Base-by-base conservation (phyloP, 2,888 invertebrate species). In the Pristionchus entomophagus region DNA sequence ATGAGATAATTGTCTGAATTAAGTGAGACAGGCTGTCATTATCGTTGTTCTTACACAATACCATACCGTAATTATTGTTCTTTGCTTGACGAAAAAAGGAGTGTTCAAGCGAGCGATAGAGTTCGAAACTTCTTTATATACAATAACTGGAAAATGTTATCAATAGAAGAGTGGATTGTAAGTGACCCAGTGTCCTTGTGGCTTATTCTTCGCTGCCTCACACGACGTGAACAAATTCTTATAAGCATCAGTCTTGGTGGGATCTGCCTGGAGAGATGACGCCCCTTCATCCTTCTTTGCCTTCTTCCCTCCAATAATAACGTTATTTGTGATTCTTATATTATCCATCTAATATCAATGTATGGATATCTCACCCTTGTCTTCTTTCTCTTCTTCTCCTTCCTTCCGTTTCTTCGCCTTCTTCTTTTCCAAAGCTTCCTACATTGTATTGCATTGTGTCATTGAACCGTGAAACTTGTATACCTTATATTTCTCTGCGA, bases 191-290 rank as follows among this genome's bases (percentile, higher is more conserved):
- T 99, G 98, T 2, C 97, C 97, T 91, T 96, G 96, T 73, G 96
- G 95, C 94, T 98, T 97, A 84, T 96, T 96, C 91, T 96, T 95
- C 86, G 98, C 98, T 85, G 95, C 96, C 92, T 96, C 95, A 93
- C 97, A 97, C 14, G 96, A 96, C 0, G 98, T 99, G 93, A 99
- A 99, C 84, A 99, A 94, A 2, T 98, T 98, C 94, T 99, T 99
- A 93, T 96, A 97, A 0, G 97, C 97, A 94, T 97, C 96, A 87
- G 96, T 96, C 8, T 96, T 96, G 91, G 96, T 96, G 0, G 97
- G 97, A 94, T 99, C 98, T 87, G 96, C 88, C 87, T 84, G 84
- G 81, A 83, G 41, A 35, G 81, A 56, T 2, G 81, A 81, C 14
- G 77, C 29, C 22, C 88, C 86, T 3, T 87, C 89, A 84, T 91